Percentiles rank a stretch among this genome's conserved stretches.
These are phyloP conservation scores for Python bivittatus DNA, from an alignment of 2,113 vertebrate species.

Conservation along the genomic window DNA sequence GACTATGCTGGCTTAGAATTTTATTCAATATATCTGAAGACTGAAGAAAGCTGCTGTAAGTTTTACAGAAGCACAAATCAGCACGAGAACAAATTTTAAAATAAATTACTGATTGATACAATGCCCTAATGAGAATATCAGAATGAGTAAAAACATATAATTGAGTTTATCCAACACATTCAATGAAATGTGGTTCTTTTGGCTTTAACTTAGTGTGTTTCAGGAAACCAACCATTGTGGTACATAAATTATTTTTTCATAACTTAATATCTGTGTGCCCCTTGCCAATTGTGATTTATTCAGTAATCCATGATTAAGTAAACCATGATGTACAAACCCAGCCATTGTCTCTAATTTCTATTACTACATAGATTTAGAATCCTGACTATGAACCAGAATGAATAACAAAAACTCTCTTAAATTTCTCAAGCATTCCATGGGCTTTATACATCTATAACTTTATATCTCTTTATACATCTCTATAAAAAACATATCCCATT, in stretches of 20 bases:
- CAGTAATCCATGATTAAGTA: not conserved
- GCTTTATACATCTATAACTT: not conserved
- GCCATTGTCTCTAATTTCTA: not conserved
- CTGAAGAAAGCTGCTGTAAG: not conserved
- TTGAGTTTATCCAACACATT: not conserved
- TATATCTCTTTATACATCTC: not conserved
- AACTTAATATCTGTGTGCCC: not conserved
- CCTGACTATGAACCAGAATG: not conserved
- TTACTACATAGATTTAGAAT: not conserved
- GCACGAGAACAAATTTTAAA: constrained; percentile 3
- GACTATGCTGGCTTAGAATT: not conserved
- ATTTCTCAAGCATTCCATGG: not conserved
- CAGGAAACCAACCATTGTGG: not conserved
- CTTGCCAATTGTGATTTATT: not conserved
- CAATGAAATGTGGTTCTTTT: not conserved
- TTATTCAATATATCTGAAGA: not conserved
- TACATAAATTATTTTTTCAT: not conserved
- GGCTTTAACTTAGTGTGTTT: not conserved
- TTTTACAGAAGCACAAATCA: not conserved
- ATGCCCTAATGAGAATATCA: not conserved
- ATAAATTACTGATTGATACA: not conserved
- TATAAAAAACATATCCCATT: not conserved
- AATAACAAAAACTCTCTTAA: not conserved
- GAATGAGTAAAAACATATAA: not conserved
- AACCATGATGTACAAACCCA: not conserved